phyloP scores from a whole-genome alignment of 2,888 invertebrate genomes.

The Cephus sareptanus region DNA sequence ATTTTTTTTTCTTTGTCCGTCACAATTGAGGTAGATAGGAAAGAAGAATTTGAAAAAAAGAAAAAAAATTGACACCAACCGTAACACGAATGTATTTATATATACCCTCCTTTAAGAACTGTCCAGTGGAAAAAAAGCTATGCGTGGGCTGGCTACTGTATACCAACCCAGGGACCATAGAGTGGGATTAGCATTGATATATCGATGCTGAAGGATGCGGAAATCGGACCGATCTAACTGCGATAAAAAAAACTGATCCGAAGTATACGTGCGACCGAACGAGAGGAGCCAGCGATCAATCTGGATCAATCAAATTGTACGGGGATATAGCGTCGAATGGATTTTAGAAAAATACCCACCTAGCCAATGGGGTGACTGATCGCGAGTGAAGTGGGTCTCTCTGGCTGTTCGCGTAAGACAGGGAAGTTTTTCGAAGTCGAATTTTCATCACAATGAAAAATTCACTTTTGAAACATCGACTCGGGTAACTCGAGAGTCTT shows the following conservation, averaged over 20 bases:
- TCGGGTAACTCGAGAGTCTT: not conserved
- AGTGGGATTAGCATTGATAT: not conserved
- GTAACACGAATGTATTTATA: constrained; percentile 9
- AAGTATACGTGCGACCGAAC: not conserved
- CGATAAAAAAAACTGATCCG: not conserved
- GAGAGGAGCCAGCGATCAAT: constrained; percentile 21
- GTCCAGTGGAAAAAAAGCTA: not conserved
- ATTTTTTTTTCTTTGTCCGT: not conserved
- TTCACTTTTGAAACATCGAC: not conserved
- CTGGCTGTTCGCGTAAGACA: not conserved
- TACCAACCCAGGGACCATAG: not conserved
- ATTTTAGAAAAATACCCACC: constrained; percentile 3
- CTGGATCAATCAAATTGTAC: constrained; percentile 31
- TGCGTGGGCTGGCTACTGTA: not conserved
- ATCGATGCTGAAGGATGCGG: not conserved
- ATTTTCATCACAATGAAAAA: not conserved
- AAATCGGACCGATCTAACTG: not conserved
- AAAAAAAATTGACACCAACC: not conserved
- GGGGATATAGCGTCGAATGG: constrained; percentile 4
- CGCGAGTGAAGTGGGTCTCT: not conserved
- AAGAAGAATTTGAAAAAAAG: constrained; percentile 9
- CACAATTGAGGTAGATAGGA: not conserved
- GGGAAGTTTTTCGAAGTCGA: not conserved
- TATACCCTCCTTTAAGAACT: not conserved
- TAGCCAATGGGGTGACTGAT: not conserved